Conservation (phyloP, 2,797 vertebrate genomes). For the Sebastolobus alascanus region DNA sequence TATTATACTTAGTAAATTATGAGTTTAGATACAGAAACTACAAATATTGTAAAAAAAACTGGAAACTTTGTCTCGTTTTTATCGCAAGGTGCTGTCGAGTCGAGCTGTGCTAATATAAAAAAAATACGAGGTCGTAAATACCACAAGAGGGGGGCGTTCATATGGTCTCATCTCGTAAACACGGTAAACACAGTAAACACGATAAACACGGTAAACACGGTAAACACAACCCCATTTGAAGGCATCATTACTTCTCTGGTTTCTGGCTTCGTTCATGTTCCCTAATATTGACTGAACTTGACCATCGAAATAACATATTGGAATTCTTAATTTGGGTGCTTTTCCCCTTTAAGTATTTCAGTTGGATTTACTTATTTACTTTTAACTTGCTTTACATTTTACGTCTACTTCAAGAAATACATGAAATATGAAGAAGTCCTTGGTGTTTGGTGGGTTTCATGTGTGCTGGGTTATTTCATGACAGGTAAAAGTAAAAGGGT, state of each 20-base stretch:
- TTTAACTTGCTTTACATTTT: neutral
- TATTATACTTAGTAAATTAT: slow-evolving; percentile 10
- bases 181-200: too few relatives aligned
- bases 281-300: too few relatives aligned
- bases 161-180: too few relatives aligned
- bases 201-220: too few relatives aligned
- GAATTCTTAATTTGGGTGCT: too few relatives aligned
- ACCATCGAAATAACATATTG: too few relatives aligned
- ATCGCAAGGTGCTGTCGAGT: neutral
- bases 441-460: neutral
- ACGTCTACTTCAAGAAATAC: neutral
- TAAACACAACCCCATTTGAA: too few relatives aligned
- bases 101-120: neutral
- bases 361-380: neutral
- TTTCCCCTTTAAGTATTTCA: neutral
- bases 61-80: neutral
- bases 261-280: too few relatives aligned
- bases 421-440: neutral
- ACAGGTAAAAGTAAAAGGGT: neutral
- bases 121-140: too few relatives aligned
- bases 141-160: too few relatives aligned
- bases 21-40: slow-evolving; percentile 4
- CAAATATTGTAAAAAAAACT: neutral
- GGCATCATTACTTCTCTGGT: too few relatives aligned
- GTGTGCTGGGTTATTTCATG: neutral